Conservation (phyloP, 2,797 vertebrate genomes). For the Ceyx erithaca region DNA sequence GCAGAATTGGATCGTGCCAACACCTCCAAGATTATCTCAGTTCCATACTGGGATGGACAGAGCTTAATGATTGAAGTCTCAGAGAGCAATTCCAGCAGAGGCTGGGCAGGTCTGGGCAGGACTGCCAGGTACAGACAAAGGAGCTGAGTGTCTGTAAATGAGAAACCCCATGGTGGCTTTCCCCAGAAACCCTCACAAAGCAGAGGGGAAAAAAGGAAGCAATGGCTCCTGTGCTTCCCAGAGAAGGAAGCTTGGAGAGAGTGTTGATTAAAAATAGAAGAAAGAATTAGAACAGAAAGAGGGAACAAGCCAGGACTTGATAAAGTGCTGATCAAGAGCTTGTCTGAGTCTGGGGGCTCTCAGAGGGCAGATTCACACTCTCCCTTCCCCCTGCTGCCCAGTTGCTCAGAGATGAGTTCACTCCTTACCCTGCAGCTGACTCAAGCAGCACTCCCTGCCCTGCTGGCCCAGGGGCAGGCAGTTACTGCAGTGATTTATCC, state of each 20-base stretch:
- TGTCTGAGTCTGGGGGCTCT: neutral
- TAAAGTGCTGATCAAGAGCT: neutral
- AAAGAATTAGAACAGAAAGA: neutral
- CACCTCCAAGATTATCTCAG: no score
- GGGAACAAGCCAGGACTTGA: neutral
- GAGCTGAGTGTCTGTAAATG: fast-evolving
- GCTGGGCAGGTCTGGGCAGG: neutral
- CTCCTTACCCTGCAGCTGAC: neutral
- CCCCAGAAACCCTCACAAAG: neutral
- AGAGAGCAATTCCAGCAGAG: neutral
- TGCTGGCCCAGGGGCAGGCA: neutral
- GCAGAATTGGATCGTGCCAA: no score
- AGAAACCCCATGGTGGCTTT: neutral
- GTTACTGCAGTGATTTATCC: neutral
- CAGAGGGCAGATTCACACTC: neutral
- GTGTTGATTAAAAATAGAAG: neutral
- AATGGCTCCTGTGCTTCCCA: neutral
- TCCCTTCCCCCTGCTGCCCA: neutral
- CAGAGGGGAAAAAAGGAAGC: neutral
- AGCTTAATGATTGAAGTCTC: neutral
- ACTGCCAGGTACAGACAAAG: fast-evolving
- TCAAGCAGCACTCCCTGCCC: neutral
- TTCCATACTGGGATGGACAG: neutral
- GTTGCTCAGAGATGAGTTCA: neutral
- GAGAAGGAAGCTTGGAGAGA: neutral